Percentiles rank a stretch among this genome's conserved stretches.
These are phyloP conservation scores for Recurvirostra avosetta DNA, from an alignment of 2,113 vertebrate species.

Conservation along the genomic window DNA sequence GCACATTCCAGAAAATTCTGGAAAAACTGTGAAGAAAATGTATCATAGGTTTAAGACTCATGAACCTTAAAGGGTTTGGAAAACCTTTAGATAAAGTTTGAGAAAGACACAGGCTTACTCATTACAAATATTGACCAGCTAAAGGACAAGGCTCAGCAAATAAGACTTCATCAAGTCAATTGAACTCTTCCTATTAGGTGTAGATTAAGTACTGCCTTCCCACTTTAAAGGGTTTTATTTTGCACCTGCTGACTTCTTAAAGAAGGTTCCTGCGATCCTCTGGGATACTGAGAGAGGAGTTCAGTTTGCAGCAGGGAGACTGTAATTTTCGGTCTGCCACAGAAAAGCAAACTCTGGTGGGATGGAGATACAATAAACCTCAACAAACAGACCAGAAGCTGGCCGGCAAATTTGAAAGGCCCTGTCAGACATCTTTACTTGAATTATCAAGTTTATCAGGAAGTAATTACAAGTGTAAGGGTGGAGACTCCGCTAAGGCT, in stretches of 20 bases:
- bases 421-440: not conserved
- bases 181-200: not conserved
- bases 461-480: not conserved
- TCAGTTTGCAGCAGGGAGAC: not conserved
- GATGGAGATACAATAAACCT: not conserved
- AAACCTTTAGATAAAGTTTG: not conserved
- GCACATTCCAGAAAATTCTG: not conserved
- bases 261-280: not conserved
- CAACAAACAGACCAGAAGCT: not conserved
- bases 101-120: not conserved
- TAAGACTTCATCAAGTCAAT: not conserved
- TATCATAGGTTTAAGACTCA: not conserved
- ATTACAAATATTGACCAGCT: constrained; percentile 36
- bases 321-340: not conserved
- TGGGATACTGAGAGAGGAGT: not conserved
- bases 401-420: not conserved
- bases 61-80: not conserved
- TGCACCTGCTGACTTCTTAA: not conserved
- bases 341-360: not conserved
- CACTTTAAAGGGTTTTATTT: not conserved
- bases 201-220: not conserved
- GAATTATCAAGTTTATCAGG: not conserved
- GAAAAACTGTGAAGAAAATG: not conserved
- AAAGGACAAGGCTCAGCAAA: constrained; percentile 17
- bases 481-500: not conserved